Percentiles rank a stretch among this genome's conserved stretches.
Evolutionary conservation across 2,113 vertebrate genomes (phyloP).

Genomic region (Heterotilapia buettikoferi): DNA sequence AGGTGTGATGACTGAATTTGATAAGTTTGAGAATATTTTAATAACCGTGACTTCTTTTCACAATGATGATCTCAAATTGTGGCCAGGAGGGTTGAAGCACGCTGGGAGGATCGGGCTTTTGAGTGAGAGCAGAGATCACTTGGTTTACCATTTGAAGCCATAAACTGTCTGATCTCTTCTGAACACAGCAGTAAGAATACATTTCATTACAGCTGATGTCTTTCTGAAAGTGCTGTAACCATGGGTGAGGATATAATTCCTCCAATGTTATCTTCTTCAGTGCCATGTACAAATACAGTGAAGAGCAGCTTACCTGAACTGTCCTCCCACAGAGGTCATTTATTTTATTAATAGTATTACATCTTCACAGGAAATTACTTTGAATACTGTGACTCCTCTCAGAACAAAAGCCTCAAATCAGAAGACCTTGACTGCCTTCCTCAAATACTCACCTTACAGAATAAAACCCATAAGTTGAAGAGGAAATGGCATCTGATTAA

Average conservation of each 20-base stretch:
- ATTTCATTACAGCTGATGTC: not conserved
- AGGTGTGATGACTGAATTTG: not conserved
- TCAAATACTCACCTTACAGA: not conserved
- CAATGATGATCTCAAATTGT: not conserved
- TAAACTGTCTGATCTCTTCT: not conserved
- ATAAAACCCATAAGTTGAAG: not conserved
- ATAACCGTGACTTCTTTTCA: not conserved
- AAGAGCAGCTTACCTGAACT: not conserved
- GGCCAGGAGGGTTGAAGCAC: not conserved
- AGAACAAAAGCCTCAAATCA: not conserved
- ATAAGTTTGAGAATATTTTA: not conserved
- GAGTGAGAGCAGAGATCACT: not conserved
- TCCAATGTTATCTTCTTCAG: not conserved
- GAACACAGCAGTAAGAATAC: not conserved
- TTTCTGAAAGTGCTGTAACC: not conserved
- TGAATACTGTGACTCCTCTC: not conserved
- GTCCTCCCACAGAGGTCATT: not conserved
- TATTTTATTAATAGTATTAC: not conserved
- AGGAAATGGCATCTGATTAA: not conserved
- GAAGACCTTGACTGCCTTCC: not conserved
- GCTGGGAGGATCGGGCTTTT: not conserved
- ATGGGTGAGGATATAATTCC: accelerated
- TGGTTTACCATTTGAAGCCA: not conserved
- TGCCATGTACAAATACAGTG: not conserved
- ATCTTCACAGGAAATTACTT: accelerated